These are phyloP conservation scores for Lamprologus lemairii DNA, from an alignment of 2,113 vertebrate species.

Conservation along the genomic window DNA sequence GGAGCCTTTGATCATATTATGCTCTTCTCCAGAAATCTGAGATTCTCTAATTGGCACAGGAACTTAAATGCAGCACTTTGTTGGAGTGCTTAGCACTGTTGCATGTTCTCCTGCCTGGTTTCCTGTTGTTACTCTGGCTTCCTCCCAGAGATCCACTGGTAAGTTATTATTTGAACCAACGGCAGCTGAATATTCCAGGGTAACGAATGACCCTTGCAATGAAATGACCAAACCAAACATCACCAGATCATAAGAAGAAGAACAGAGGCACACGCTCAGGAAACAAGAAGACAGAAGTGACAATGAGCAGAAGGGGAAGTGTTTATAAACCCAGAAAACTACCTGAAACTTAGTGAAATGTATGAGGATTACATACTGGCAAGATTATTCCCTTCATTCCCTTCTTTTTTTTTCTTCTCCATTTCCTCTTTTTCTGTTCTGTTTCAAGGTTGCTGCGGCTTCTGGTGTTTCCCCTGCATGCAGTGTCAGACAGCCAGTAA, in stretches of 20 bases:
- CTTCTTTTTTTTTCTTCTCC: not conserved
- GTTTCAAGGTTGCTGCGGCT: not conserved
- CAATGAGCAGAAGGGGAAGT: not conserved
- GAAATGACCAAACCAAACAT: not conserved
- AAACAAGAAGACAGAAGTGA: not conserved
- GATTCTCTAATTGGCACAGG: not conserved
- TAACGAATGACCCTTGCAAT: not conserved
- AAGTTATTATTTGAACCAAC: not conserved
- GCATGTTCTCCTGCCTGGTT: not conserved
- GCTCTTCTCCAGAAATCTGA: not conserved
- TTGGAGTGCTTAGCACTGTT: not conserved
- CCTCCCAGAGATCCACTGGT: not conserved
- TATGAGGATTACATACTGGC: not conserved
- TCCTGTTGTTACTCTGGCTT: not conserved
- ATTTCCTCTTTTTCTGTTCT: not conserved
- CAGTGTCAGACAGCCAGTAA: not conserved
- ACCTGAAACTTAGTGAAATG: not conserved
- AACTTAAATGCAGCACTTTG: not conserved
- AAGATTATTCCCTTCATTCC: not conserved
- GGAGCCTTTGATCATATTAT: not conserved
- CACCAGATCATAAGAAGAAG: not conserved
- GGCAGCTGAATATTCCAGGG: no score
- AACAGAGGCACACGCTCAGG: not conserved
- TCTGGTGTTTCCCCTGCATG: not conserved
- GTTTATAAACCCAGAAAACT: not conserved